Percentiles rank a stretch among this genome's conserved stretches.
These are phyloP conservation scores for Noturus placidus DNA, from an alignment of 2,113 vertebrate species.

Conservation along the genomic window DNA sequence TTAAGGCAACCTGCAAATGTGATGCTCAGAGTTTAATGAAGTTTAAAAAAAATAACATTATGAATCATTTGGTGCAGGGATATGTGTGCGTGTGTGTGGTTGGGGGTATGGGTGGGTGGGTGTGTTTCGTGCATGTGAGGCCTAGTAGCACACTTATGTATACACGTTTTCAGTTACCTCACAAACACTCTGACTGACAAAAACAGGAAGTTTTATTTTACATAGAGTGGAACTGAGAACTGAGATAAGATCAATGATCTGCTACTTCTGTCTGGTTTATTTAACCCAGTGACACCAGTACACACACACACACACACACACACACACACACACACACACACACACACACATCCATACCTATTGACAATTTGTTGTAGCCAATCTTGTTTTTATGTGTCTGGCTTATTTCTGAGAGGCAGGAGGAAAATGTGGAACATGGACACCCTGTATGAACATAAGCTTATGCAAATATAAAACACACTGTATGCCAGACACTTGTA, in stretches of 20 bases:
- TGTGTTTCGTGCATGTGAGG: neutral
- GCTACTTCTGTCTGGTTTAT: neutral
- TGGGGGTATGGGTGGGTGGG: too few species aligned
- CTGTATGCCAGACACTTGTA: neutral
- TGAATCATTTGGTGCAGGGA: neutral
- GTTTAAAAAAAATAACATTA: neutral
- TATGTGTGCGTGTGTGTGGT: neutral
- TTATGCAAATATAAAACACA: neutral
- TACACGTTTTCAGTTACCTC: too few species aligned
- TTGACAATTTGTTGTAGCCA: neutral
- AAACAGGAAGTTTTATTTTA: slow-evolving; percentile 22
- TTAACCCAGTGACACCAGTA: neutral
- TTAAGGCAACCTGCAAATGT: neutral
- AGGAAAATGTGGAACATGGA: neutral
- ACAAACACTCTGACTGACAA: neutral
- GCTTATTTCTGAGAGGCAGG: neutral
- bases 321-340: neutral
- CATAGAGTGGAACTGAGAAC: slow-evolving; percentile 25
- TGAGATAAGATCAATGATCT: slow-evolving; percentile 7
- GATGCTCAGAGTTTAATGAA: neutral
- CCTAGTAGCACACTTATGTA: neutral
- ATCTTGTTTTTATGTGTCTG: neutral
- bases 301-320: neutral
- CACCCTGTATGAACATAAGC: neutral
- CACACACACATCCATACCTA: neutral